Evolutionary conservation across 2,113 vertebrate species (phyloP).

Genomic region (Thunnus maccoyii): DNA sequence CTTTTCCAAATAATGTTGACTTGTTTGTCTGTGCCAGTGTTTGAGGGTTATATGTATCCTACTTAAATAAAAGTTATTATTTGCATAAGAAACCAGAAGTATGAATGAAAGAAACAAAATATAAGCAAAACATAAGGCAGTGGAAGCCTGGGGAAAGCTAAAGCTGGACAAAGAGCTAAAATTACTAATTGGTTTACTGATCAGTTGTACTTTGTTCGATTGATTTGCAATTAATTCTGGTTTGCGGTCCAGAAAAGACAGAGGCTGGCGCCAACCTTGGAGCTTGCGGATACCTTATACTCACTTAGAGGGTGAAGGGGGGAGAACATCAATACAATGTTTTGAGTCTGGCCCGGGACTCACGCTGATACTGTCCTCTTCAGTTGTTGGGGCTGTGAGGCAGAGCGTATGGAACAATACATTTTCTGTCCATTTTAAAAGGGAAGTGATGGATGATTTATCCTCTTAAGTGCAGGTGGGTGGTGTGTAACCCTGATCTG

Average conservation of each 20-base stretch:
- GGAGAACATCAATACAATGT: constrained; percentile 88
- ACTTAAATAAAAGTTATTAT: background rate
- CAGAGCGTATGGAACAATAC: constrained; percentile 68
- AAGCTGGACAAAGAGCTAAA: constrained; percentile 94
- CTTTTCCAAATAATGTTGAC: background rate
- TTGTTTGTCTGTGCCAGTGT: background rate
- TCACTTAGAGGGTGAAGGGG: constrained; percentile 85
- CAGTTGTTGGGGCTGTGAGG: constrained; percentile 74
- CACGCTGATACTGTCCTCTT: constrained; percentile 81
- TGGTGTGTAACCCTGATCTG: constrained; percentile 68
- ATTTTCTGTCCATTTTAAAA: constrained; percentile 72
- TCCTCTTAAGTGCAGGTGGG: constrained; percentile 70
- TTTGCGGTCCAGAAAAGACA: constrained; percentile 93
- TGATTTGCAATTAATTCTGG: constrained; percentile 99
- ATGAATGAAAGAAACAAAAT: constrained; percentile 18
- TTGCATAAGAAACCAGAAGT: constrained; percentile 13
- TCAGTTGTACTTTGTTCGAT: constrained; percentile 99
- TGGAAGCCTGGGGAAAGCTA: constrained; percentile 82
- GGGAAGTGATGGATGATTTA: constrained; percentile 73
- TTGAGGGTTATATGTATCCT: background rate
- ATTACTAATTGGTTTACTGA: constrained; percentile 99
- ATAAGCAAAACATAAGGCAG: constrained; percentile 5
- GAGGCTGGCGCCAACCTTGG: constrained; percentile 97
- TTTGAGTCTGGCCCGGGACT: constrained; percentile 84
- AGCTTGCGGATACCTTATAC: constrained; percentile 93